Base-by-base conservation (phyloP, 2,888 invertebrate species). In the Eueremaeus valkanovi region DNA sequence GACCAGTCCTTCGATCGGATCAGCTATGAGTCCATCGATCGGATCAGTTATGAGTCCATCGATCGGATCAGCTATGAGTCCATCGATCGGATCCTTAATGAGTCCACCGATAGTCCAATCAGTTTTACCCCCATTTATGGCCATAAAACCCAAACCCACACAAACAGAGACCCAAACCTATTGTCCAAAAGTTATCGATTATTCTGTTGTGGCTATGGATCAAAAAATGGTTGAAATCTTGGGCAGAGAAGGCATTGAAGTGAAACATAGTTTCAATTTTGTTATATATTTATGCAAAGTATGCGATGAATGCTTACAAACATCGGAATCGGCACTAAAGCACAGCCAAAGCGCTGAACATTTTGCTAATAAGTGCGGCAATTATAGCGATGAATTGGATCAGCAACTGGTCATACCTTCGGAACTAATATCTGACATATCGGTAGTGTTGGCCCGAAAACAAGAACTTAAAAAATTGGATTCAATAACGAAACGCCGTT, bases 401-500 rank as follows among this genome's bases (percentile, higher is more conserved):
- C 31, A 29, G 31, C 16, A 31, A 13, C 33, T 61, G 33, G 31
- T 31, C 3, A 61, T 61, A n/a, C 61, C 61, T 18, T 31, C 61
- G 0, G 61, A 31, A n/a, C 1, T 6, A 13, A 1, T 61, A 3
- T 18, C 33, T 6, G 61, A 61, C 33, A 61, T 61, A 3, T 3
- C 8, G 3, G 33, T 61, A n/a, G 61, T 61, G 61, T 33, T 61
- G 61, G 61, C 61, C 18, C 61, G 61, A 31, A 61, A 61, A 33
- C 31, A 61, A 33, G 61, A 61, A n/a, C 61, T 61, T 18, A 61
- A 61, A 18, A 61, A 33, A 33, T 33, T 61, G 61, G 61, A 61
- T n/a, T n/a, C 16, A 61, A 31, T 16, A n/a, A 33, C 61, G 9
- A 61, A 61, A 61, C 24, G 31, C 33, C 29, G 31, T 3, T 61